Conservation (phyloP, 1,140 invertebrate species). For the Lineus longissimus region DNA sequence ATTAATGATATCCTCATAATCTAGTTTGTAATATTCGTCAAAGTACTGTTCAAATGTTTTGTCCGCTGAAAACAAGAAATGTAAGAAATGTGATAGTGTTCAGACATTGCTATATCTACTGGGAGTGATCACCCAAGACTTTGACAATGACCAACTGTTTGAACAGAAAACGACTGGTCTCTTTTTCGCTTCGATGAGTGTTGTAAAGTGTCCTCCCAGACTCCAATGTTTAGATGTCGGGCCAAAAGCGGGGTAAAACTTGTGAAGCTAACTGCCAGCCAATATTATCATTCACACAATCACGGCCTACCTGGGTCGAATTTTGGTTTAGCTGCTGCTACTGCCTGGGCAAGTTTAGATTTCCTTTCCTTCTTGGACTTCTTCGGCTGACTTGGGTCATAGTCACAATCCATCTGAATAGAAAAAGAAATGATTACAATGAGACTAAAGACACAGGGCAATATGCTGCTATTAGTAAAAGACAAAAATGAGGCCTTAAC, state of each 20-base stretch:
- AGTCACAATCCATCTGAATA: slow-evolving; percentile 82
- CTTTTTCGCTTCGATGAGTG: no score
- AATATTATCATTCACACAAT: no score
- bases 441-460: no score
- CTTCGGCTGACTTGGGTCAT: slow-evolving; percentile 58
- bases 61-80: slow-evolving; percentile 52
- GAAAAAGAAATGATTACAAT: slow-evolving; percentile 16
- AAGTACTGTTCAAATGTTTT: slow-evolving; percentile 82
- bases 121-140: no score
- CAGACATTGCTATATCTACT: background rate
- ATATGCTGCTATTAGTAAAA: no score
- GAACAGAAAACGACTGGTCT: no score
- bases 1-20: slow-evolving; percentile 88
- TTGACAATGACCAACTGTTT: no score
- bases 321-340: slow-evolving; percentile 69
- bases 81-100: background rate
- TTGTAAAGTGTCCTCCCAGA: no score
- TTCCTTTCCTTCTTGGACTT: slow-evolving; percentile 40
- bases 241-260: no score
- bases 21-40: slow-evolving; percentile 89
- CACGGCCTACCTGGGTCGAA: slow-evolving; percentile 78
- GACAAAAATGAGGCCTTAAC: no score
- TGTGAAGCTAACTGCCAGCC: no score
- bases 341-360: slow-evolving; percentile 66
- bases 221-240: no score